Evolutionary conservation across 2,888 invertebrate species (phyloP).

Genomic region (Yponomeuta plumbellus): DNA sequence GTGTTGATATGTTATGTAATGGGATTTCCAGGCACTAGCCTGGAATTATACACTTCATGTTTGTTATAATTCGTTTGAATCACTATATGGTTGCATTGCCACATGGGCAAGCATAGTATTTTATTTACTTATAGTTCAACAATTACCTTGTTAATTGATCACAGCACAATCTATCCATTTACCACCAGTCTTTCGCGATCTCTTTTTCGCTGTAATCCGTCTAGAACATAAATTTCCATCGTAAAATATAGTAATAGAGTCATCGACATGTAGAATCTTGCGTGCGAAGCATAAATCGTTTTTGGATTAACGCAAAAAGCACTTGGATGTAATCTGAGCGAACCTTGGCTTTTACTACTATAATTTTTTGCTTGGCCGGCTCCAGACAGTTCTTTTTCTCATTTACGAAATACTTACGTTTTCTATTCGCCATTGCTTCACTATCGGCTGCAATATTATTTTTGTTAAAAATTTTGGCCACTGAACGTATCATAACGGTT

Average conservation of each 20-base stretch:
- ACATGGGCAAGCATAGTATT: too few relatives aligned
- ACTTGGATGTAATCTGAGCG: not conserved
- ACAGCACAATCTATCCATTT: too few relatives aligned
- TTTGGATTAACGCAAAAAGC: not conserved
- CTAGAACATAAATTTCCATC: too few relatives aligned
- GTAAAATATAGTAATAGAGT: not conserved
- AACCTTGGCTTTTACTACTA: slow-evolving; percentile 4
- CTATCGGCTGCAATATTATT: not conserved
- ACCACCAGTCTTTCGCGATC: too few relatives aligned
- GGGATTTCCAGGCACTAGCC: not conserved
- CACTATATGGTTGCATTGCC: too few relatives aligned
- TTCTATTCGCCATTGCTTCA: not conserved
- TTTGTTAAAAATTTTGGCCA: not conserved
- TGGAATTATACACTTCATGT: too few relatives aligned
- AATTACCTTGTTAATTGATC: too few relatives aligned
- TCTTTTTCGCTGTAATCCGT: too few relatives aligned
- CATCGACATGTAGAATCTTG: not conserved
- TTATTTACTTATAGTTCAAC: too few relatives aligned
- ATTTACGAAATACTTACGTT: not conserved
- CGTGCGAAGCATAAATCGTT: not conserved
- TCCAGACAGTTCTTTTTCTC: not conserved
- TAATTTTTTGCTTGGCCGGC: slow-evolving; percentile 12
- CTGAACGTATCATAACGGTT: not conserved
- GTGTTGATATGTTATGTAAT: slow-evolving; percentile 16
- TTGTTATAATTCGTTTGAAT: too few relatives aligned